A percentile compares a stretch with the other conserved stretches of the same genome.
Evolutionary conservation across 2,888 invertebrate genomes (phyloP).

Genomic region (Drosophila atripex): DNA sequence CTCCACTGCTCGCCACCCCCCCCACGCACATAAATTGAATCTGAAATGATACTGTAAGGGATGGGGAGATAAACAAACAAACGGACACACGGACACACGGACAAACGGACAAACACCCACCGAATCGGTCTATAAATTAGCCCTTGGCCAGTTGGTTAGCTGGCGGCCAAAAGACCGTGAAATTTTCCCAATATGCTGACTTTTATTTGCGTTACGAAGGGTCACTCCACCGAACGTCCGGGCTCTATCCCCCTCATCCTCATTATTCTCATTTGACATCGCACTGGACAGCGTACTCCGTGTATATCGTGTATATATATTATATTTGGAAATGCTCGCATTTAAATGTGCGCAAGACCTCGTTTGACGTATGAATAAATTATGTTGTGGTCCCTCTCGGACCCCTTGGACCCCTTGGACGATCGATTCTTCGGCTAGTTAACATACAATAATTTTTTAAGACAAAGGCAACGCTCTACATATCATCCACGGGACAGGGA

Average conservation of each 20-base stretch:
- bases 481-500: constrained; percentile 43
- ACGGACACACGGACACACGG: constrained; percentile 6
- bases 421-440: constrained; percentile 58
- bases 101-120: constrained; percentile 70
- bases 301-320: neutral
- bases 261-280: constrained; percentile 50
- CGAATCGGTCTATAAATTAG: constrained; percentile 73
- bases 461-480: constrained; percentile 63
- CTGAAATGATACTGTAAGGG: constrained; percentile 43
- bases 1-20: constrained; percentile 24
- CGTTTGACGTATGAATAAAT: constrained; percentile 56
- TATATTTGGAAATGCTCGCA: constrained; percentile 33
- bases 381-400: constrained; percentile 33
- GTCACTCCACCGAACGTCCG: constrained; percentile 23
- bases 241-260: constrained; percentile 17
- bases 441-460: constrained; percentile 54
- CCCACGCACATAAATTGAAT: constrained; percentile 66
- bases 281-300: constrained; percentile 36
- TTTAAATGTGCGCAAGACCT: constrained; percentile 26
- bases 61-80: constrained; percentile 28
- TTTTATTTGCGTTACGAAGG: constrained; percentile 53
- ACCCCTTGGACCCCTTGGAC: constrained; percentile 30
- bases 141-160: constrained; percentile 53
- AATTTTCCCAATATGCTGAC: constrained; percentile 75
- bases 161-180: constrained; percentile 74